Evolutionary conservation across 2,888 invertebrate species (phyloP).

Genomic region (Lithophane leautieri): DNA sequence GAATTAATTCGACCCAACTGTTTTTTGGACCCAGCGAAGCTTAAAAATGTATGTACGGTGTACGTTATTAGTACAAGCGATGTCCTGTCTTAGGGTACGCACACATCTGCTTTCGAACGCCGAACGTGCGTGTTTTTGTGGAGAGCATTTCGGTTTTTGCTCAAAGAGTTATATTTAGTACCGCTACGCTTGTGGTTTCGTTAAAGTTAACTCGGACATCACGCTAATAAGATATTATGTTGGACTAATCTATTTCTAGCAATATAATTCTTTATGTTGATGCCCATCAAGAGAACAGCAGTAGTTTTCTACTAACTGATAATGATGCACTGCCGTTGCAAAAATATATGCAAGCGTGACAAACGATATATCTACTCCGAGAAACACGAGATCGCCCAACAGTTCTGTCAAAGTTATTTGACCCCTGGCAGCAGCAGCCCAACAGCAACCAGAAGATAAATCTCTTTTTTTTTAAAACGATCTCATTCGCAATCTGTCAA

Average conservation of each 20-base stretch:
- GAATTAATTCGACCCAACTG: constrained; percentile 58
- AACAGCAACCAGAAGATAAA: too few species aligned
- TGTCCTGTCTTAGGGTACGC: constrained; percentile 26
- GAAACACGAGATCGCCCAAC: too few species aligned
- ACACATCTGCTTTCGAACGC: constrained; percentile 5
- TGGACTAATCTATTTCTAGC: background rate
- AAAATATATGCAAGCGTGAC: background rate
- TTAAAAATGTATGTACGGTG: constrained; percentile 48
- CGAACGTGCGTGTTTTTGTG: background rate
- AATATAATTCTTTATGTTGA: background rate
- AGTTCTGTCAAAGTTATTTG: too few species aligned
- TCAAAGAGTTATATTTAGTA: background rate
- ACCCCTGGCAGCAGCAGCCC: too few species aligned
- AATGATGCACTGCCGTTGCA: background rate
- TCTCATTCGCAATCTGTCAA: too few species aligned
- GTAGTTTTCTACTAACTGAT: background rate
- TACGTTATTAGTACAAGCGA: constrained; percentile 42
- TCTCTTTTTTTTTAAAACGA: too few species aligned
- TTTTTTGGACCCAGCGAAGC: constrained; percentile 44
- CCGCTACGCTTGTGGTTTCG: background rate
- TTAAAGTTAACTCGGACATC: background rate
- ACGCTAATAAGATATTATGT: background rate
- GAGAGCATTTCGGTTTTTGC: background rate
- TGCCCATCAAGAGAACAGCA: background rate
- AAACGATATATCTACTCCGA: too few species aligned